Percentiles rank a stretch among this genome's conserved stretches.
These are phyloP conservation scores for Heptranchias perlo DNA, from an alignment of 2,113 vertebrate genomes.

Conservation along the genomic window DNA sequence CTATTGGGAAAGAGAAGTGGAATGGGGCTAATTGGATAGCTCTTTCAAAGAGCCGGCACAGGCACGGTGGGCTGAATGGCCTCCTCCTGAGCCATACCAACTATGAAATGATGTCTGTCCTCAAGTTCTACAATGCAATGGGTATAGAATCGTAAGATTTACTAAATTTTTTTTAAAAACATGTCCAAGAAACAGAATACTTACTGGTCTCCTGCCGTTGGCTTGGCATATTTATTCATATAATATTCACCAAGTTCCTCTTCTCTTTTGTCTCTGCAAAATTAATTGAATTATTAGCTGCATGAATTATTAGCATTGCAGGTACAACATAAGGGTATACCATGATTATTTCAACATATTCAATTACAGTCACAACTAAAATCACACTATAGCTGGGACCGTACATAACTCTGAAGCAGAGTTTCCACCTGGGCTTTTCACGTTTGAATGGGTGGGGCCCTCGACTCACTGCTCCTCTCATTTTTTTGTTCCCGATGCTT, in stretches of 20 bases:
- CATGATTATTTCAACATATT: background rate
- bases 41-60: too few relatives aligned
- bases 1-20: too few relatives aligned
- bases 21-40: too few relatives aligned
- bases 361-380: background rate
- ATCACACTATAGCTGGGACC: background rate
- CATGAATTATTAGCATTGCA: background rate
- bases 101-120: background rate
- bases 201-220: conserved; percentile 80
- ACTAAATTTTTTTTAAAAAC: background rate
- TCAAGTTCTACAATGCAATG: background rate
- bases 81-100: too few relatives aligned
- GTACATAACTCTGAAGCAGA: background rate
- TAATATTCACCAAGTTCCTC: conserved; percentile 89
- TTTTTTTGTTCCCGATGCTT: too few relatives aligned
- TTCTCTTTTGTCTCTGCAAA: conserved; percentile 76
- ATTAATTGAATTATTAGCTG: background rate
- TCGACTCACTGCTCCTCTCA: background rate
- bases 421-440: background rate
- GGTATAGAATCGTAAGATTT: background rate
- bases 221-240: conserved; percentile 91
- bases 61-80: too few relatives aligned
- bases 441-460: background rate
- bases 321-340: background rate
- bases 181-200: conserved; percentile 39